A percentile compares a stretch with the other conserved stretches of the same genome.
Conservation (phyloP, 2,113 vertebrate genomes). For the Passer montanus region DNA sequence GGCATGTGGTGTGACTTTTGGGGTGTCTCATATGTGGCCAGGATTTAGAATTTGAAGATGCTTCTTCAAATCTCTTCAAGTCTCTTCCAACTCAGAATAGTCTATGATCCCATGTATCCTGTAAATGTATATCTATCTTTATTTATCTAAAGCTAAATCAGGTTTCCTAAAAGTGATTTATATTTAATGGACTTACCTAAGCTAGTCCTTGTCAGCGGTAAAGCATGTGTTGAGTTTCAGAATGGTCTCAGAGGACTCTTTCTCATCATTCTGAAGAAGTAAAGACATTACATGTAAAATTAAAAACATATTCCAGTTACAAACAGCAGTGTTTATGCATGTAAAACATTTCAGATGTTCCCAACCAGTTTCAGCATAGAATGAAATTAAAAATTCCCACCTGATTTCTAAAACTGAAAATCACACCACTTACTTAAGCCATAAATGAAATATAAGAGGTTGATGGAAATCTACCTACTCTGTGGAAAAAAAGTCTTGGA, state of each 20-base stretch:
- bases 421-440: not conserved
- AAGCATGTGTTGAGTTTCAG: not conserved
- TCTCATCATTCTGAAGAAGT: not conserved
- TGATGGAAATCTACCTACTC: not conserved
- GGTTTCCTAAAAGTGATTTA: not conserved
- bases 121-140: not conserved
- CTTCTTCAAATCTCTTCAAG: too few species aligned
- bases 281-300: not conserved
- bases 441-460: not conserved
- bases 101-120: not conserved
- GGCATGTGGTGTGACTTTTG: not conserved
- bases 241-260: not conserved
- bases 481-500: not conserved
- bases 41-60: not conserved
- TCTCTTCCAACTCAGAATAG: not conserved
- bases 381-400: not conserved
- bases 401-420: not conserved
- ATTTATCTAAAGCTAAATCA: not conserved
- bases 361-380: not conserved
- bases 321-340: not conserved
- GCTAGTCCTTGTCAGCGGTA: not conserved
- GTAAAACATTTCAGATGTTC: not conserved
- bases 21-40: not conserved
- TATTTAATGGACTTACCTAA: not conserved
- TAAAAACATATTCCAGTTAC: not conserved